Conservation (phyloP, 2,888 invertebrate species). For the Tetanocera ferruginea region DNA sequence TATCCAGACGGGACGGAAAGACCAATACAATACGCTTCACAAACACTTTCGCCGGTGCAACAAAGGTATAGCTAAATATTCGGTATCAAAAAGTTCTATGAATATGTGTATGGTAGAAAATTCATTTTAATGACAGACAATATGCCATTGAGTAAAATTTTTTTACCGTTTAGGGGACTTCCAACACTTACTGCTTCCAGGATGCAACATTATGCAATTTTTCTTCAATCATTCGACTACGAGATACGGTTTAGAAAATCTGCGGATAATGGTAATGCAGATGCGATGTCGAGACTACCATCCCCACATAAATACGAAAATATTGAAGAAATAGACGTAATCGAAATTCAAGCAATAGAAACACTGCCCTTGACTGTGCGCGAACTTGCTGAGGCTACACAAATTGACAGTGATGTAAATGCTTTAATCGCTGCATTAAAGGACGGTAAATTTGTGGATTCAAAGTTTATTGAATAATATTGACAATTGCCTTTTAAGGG, state of each 20-base stretch:
- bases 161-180: conserved; percentile 32
- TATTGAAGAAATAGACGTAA: conserved; percentile 5
- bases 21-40: conserved; percentile 64
- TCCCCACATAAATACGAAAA: not conserved
- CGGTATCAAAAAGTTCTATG: conserved; percentile 63
- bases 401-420: too few relatives aligned
- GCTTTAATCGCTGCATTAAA: too few relatives aligned
- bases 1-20: conserved; percentile 60
- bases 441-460: too few relatives aligned
- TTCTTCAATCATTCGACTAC: conserved; percentile 28
- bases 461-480: too few relatives aligned
- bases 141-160: conserved; percentile 49
- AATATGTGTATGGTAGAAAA: conserved; percentile 62
- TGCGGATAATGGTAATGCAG: conserved; percentile 32
- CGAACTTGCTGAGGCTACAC: conserved; percentile 9
- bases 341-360: not conserved
- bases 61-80: conserved; percentile 58
- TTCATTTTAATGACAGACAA: conserved; percentile 52
- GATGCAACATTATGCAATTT: conserved; percentile 51
- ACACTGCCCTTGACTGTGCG: not conserved
- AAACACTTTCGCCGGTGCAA: conserved; percentile 49
- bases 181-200: conserved; percentile 48
- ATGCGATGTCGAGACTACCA: not conserved
- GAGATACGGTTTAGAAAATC: conserved; percentile 30
- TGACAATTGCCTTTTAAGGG: conserved; percentile 28